Percentiles rank a stretch among this genome's conserved stretches.
phyloP scores from a whole-genome alignment of 2,113 vertebrate species.

The Vidua chalybeata region DNA sequence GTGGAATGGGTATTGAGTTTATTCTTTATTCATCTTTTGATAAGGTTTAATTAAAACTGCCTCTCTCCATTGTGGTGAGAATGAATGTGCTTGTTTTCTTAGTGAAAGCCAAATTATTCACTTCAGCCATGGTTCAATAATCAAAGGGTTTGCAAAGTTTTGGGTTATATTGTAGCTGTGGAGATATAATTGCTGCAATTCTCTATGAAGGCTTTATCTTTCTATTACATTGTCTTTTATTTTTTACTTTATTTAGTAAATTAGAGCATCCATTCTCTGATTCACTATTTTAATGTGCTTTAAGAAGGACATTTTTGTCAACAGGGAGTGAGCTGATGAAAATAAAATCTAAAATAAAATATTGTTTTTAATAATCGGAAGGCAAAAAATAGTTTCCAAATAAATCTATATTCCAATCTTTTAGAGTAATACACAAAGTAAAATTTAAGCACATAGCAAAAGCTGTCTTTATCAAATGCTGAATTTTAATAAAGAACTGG shows the following conservation, averaged over 20 bases:
- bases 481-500: background rate
- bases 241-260: slow-evolving; percentile 64
- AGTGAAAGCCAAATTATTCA: slow-evolving; percentile 92
- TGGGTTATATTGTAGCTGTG: slow-evolving; percentile 83
- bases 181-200: slow-evolving; percentile 82
- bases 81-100: slow-evolving; percentile 94
- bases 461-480: background rate
- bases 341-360: background rate
- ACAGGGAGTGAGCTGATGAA: background rate
- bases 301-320: background rate
- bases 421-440: background rate
- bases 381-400: background rate
- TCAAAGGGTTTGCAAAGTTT: slow-evolving; percentile 88
- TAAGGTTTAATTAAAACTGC: slow-evolving; percentile 98
- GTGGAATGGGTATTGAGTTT: slow-evolving; percentile 82
- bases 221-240: slow-evolving; percentile 69
- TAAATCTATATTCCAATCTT: background rate
- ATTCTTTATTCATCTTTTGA: slow-evolving; percentile 94
- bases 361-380: background rate
- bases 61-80: slow-evolving; percentile 86
- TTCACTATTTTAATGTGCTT: background rate
- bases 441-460: background rate
- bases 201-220: slow-evolving; percentile 76
- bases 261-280: slow-evolving; percentile 67
- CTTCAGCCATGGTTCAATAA: slow-evolving; percentile 89